Evolutionary conservation across 1,140 invertebrate species (phyloP), one percentile per base, ranked within the genome.

Genomic region (Caenorhabditis tropicalis): DNA sequence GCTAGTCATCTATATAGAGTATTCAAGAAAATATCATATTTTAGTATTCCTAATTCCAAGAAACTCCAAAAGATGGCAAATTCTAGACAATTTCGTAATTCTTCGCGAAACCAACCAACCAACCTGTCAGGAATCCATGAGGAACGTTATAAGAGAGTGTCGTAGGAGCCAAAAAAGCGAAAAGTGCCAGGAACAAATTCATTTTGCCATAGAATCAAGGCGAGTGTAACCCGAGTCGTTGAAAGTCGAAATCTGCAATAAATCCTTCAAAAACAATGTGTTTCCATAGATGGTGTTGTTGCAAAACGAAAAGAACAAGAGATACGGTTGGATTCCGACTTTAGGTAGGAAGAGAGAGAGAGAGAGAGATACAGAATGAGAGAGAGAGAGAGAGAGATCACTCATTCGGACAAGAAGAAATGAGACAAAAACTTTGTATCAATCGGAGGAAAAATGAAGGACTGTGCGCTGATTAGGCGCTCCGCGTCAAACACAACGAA

Each of bases 391-490:
- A n/a, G 58, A n/a, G 58, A 39, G n/a, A 16, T 19, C n/a, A 29
- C 21, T 15, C 33, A 4, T 15, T 36, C 15, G 5, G 29, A 74
- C n/a, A 12, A 29, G 19, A 43, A 24, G 31, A 65, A 29, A 74
- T 6, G 33, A 74, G 15, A 74, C 65, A 74, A 74, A 74, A 74
- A 74, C 65, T 74, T 74, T 74, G 65, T 74, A 81, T 81, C 79
- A 81, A 81, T 51, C 79, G 51, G 51, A 80, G 15, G 21, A 27
- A 16, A 79, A 36, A 27, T 19, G 16, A 27, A 27, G 7, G 39
- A 79, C n/a, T 80, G 79, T 49, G 48, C 48, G 33, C 79, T 81
- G 79, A 81, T 81, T 81, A 81, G 79, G 51, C 51, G 48, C 46
- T 81, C 79, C 49, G 27, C 15, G 10, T 74, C 29, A 36, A 74